A percentile compares a stretch with the other conserved stretches of the same genome.
phyloP scores from a whole-genome alignment of 2,113 vertebrate genomes.

The Eptesicus fuscus region DNA sequence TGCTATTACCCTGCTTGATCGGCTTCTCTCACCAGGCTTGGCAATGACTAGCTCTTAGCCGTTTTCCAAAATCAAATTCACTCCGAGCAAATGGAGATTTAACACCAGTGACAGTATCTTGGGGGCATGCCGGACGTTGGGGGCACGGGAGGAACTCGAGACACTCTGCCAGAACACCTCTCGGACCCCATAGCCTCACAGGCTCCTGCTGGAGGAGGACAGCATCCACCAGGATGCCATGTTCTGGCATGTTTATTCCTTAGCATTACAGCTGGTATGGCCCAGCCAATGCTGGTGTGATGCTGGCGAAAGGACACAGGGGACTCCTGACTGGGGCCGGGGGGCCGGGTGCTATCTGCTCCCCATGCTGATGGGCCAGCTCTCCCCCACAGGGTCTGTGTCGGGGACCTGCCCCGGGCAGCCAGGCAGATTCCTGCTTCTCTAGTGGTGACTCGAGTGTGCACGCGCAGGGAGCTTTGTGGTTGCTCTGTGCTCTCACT shows the following conservation, averaged over 20 bases:
- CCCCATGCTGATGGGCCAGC: not conserved
- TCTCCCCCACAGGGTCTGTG: not conserved
- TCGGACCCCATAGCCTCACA: fast-evolving
- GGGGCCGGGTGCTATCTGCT: fast-evolving
- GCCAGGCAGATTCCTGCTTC: not conserved
- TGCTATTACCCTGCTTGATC: not conserved
- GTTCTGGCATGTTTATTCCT: not conserved
- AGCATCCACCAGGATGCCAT: not conserved
- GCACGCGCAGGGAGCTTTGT: not conserved
- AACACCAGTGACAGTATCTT: too few relatives aligned
- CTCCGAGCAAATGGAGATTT: not conserved
- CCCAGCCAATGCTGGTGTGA: not conserved
- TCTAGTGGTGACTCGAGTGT: not conserved
- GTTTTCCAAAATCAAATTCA: slow-evolving; percentile 18
- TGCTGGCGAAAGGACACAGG: not conserved
- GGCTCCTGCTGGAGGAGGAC: not conserved
- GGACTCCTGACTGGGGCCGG: not conserved
- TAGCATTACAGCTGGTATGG: not conserved
- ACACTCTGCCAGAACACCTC: not conserved
- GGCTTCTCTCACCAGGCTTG: not conserved
- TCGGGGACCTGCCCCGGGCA: not conserved
- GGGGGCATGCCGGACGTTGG: not conserved
- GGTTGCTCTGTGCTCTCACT: not conserved
- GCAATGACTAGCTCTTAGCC: not conserved
- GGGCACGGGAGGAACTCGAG: not conserved